phyloP scores from a whole-genome alignment of 1,140 invertebrate genomes.

The Cydia amplana region DNA sequence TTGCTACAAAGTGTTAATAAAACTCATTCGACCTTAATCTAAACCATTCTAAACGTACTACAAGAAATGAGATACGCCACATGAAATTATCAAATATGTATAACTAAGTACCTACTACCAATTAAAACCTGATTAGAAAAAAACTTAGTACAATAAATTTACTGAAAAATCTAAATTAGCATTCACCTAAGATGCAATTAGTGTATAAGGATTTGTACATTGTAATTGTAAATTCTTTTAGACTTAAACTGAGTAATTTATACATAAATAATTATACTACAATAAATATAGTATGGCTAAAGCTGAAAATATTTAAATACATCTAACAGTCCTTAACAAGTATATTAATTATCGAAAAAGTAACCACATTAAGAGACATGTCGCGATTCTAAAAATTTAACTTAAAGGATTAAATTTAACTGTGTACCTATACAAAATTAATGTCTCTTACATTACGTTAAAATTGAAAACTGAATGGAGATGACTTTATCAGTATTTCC shows the following conservation, averaged over 20 bases:
- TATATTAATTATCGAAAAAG: not conserved
- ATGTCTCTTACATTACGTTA: not conserved
- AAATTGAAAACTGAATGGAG: not conserved
- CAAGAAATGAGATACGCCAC: no score
- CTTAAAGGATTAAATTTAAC: not conserved
- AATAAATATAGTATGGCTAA: slow-evolving; percentile 26
- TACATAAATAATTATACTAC: slow-evolving; percentile 42
- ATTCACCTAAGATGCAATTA: slow-evolving; percentile 7
- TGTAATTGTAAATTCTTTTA: slow-evolving; percentile 73
- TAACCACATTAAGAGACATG: not conserved
- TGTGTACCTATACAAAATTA: no score
- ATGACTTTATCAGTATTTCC: slow-evolving; percentile 7
- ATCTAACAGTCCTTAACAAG: slow-evolving; percentile 8
- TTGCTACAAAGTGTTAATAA: no score
- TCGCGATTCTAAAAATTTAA: not conserved
- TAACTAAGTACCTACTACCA: not conserved
- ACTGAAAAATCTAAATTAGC: slow-evolving; percentile 12
- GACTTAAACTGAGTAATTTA: slow-evolving; percentile 62
- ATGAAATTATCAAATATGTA: no score
- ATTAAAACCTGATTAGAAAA: not conserved
- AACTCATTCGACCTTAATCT: no score
- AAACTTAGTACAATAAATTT: not conserved
- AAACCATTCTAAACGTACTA: no score
- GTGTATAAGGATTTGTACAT: slow-evolving; percentile 56
- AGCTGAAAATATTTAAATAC: not conserved